These are phyloP conservation scores for Sinocyclocheilus maitianheensis DNA, from an alignment of 2,113 vertebrate genomes.

Conservation along the genomic window DNA sequence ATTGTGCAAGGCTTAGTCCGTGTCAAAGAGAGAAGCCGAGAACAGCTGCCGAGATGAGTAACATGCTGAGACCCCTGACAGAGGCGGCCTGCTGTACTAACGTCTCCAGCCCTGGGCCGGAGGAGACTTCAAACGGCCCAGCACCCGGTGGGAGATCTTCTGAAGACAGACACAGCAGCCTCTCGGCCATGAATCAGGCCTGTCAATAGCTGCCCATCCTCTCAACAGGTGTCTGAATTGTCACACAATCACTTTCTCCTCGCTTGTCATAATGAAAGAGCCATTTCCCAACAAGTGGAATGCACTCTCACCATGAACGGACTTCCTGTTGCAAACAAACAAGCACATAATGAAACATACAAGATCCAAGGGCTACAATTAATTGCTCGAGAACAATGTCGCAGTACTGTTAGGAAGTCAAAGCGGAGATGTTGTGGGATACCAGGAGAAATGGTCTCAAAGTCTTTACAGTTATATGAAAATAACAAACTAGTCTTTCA, in stretches of 20 bases:
- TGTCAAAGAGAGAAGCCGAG: constrained; percentile 84
- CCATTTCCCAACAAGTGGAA: constrained; percentile 43
- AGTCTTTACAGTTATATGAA: constrained; percentile 7
- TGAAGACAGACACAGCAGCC: constrained; percentile 86
- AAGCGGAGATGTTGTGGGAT: constrained; percentile 5
- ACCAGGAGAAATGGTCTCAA: neutral
- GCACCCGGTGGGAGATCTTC: constrained; percentile 80
- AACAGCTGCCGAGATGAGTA: constrained; percentile 95
- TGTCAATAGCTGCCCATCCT: constrained; percentile 81
- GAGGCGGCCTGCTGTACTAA: constrained; percentile 89
- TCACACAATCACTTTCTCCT: constrained; percentile 58
- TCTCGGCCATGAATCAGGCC: constrained; percentile 84
- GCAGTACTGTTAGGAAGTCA: constrained; percentile 43
- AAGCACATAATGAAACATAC: constrained; percentile 35
- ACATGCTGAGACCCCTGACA: constrained; percentile 84
- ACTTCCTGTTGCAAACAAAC: constrained; percentile 48
- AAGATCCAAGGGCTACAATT: constrained; percentile 55
- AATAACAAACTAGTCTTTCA: neutral
- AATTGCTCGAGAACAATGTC: constrained; percentile 51
- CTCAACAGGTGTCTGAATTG: constrained; percentile 80
- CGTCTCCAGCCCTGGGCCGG: constrained; percentile 87
- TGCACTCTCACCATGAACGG: constrained; percentile 40
- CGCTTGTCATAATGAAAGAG: constrained; percentile 44
- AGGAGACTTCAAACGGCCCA: constrained; percentile 92
- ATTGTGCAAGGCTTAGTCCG: constrained; percentile 79